These are phyloP conservation scores for Gulo gulo DNA, from an alignment of 2,113 vertebrate genomes.

Conservation along the genomic window DNA sequence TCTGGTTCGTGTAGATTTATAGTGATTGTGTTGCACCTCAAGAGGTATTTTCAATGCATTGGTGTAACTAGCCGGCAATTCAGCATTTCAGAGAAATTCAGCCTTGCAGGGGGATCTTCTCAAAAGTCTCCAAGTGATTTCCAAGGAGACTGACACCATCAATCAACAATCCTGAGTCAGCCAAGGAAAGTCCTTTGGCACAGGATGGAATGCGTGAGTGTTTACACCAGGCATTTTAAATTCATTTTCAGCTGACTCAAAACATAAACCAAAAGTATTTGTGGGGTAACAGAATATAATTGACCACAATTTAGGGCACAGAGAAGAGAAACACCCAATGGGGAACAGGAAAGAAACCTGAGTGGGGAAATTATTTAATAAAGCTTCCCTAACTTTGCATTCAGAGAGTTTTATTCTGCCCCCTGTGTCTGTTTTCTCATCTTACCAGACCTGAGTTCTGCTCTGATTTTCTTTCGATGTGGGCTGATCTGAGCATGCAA, in stretches of 20 bases:
- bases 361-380: not conserved
- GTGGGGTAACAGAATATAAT: not conserved
- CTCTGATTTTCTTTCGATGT: not conserved
- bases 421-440: not conserved
- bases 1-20: not conserved
- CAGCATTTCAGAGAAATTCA: not conserved
- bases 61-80: not conserved
- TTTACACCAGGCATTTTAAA: not conserved
- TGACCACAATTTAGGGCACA: not conserved
- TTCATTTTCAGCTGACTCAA: not conserved
- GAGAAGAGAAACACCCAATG: not conserved
- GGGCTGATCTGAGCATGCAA: not conserved
- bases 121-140: not conserved
- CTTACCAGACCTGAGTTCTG: not conserved
- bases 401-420: not conserved
- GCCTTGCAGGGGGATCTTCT: not conserved
- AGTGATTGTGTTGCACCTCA: not conserved
- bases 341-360: not conserved
- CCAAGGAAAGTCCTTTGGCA: not conserved
- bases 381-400: not conserved
- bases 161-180: not conserved
- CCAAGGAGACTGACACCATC: not conserved
- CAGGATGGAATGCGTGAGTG: not conserved
- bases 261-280: conserved; percentile 19
- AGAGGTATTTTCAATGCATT: not conserved